Base-by-base conservation (phyloP, 2,797 vertebrate species). In the Esox masquinongy region DNA sequence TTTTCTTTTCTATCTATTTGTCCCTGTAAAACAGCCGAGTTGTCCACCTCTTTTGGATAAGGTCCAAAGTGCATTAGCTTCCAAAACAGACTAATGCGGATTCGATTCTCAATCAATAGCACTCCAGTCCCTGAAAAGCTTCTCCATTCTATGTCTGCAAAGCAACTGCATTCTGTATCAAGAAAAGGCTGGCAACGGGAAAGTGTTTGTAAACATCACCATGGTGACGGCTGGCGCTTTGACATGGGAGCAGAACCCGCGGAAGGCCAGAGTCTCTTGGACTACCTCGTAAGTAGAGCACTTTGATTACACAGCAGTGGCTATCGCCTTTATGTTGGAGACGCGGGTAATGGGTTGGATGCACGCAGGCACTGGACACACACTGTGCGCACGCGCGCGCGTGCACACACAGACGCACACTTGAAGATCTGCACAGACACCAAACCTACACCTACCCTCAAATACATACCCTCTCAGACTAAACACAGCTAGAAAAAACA, bases 91-190 rank as follows among this genome's bases (percentile, higher is more conserved):
- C 89, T 88, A 70, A 87, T 88, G 87, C 71, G 81, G 80, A 89
- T 92, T 94, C 91, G 85, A 94, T 94, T 90, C 88, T 85, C 85
- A 89, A 93, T 94, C 93, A 84, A 95, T 94, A 93, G 86, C 91
- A 92, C 90, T 94, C 90, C 86, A 82, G 77, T 77, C 77, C 73
- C 63, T 61, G 74, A 77, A 77, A 82, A 63, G 81, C 81, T 76
- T 77, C 80, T 80, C 53, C 70, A 69, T 74, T 76, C 49, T 6
- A 29, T 43, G 47, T 71, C 50, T 68, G 43, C 75, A 80, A 80
- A 79, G 74, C 75, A 31, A 50, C 59, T 75, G 81, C 70, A 56
- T 71, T 71, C 77, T 66, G 74, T 77, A 76, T 74, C 73, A 78
- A 59, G 76, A 77, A 84, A 82, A 76, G 76, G 70, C 75, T 70